Percentiles rank a stretch among this genome's conserved stretches.
Evolutionary conservation across 2,113 vertebrate species (phyloP).

Genomic region (Phaethornis superciliosus): DNA sequence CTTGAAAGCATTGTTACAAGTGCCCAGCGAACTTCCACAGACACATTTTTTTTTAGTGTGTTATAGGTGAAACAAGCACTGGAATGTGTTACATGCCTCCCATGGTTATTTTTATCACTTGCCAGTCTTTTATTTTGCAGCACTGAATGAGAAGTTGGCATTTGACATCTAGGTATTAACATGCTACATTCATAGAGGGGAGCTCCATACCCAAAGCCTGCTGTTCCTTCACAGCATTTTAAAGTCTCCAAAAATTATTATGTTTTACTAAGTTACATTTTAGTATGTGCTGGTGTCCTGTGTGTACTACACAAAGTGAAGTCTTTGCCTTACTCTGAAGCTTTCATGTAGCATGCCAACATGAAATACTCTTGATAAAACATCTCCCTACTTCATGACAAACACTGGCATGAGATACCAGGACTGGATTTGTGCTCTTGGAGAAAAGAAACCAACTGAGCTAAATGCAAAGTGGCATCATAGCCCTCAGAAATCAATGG

Average conservation of each 20-base stretch:
- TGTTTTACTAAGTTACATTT: background rate
- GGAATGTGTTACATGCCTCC: slow-evolving; percentile 1
- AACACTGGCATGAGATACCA: background rate
- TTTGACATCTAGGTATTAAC: slow-evolving; percentile 9
- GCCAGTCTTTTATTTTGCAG: background rate
- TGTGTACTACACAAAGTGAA: background rate
- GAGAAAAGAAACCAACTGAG: background rate
- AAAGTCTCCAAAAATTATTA: background rate
- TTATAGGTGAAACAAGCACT: background rate
- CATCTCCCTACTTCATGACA: background rate
- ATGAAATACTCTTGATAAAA: background rate
- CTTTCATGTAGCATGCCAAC: background rate
- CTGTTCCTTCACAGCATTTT: background rate
- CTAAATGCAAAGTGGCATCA: background rate
- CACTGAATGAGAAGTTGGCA: background rate
- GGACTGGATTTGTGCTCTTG: background rate
- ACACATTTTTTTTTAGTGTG: background rate
- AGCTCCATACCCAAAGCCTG: background rate
- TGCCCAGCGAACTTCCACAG: background rate
- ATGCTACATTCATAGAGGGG: background rate
- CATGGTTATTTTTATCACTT: slow-evolving; percentile 3
- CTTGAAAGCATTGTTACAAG: background rate
- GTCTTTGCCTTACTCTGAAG: background rate
- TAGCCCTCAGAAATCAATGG: background rate
- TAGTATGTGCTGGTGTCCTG: background rate